A percentile compares a stretch with the other conserved stretches of the same genome.
phyloP scores from a whole-genome alignment of 2,888 invertebrate genomes.

The Teleiodes luculella region DNA sequence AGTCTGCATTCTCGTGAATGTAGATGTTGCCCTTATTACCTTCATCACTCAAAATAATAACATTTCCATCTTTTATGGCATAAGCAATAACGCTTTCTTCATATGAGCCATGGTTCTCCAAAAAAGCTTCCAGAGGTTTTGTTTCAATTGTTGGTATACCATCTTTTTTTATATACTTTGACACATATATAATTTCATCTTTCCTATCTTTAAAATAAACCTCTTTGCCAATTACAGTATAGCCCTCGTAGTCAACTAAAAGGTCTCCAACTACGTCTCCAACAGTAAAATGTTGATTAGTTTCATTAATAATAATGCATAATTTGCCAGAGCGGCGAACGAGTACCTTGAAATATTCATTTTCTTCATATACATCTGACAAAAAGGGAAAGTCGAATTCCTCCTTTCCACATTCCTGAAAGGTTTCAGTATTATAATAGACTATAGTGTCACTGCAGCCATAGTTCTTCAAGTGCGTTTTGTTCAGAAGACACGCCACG shows the following conservation, averaged over 20 bases:
- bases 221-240: neutral
- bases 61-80: neutral
- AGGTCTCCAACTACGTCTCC: neutral
- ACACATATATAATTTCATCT: constrained; percentile 5
- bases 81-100: neutral
- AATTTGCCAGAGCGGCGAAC: neutral
- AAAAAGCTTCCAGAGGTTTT: neutral
- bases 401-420: neutral
- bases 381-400: neutral
- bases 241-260: neutral
- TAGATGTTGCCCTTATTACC: neutral
- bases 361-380: neutral
- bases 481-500: neutral
- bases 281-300: neutral
- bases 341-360: neutral
- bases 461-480: neutral
- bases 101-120: neutral
- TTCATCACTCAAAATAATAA: constrained; percentile 3
- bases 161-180: neutral
- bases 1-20: constrained; percentile 2
- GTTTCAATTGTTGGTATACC: neutral
- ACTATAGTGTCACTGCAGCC: constrained; percentile 1
- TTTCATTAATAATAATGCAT: neutral
- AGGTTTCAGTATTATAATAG: neutral
- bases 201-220: neutral